These are phyloP conservation scores for Urocynchramus pylzowi DNA, from an alignment of 2,113 vertebrate species.

Conservation along the genomic window DNA sequence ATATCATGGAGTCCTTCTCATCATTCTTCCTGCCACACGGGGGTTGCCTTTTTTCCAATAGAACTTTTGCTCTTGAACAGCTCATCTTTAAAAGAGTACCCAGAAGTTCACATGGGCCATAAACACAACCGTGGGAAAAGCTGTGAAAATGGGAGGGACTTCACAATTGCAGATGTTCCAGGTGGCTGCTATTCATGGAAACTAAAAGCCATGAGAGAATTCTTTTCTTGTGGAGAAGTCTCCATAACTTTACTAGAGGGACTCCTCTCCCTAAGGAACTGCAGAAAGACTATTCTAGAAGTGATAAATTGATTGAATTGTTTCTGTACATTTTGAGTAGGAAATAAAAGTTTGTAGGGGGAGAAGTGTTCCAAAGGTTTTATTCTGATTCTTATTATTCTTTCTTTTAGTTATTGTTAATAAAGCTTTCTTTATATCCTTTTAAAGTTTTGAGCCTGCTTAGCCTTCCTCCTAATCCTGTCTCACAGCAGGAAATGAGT, in stretches of 20 bases:
- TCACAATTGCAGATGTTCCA: neutral
- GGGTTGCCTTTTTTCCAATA: no score
- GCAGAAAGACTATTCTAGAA: neutral
- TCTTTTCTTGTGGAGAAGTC: neutral
- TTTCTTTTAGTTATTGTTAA: neutral
- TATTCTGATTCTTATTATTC: neutral
- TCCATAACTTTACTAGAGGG: neutral
- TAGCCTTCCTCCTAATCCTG: neutral
- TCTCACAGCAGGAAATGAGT: neutral
- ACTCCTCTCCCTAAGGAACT: neutral
- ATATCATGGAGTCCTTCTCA: no score
- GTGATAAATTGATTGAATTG: neutral
- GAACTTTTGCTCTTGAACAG: neutral
- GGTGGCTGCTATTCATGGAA: neutral
- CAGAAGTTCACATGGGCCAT: neutral
- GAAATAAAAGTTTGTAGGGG: neutral
- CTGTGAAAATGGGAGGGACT: neutral
- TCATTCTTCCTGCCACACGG: no score
- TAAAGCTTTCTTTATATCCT: neutral
- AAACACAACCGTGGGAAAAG: neutral
- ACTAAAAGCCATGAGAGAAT: neutral
- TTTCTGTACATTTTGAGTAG: neutral
- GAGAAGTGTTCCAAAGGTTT: neutral
- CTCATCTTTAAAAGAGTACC: neutral
- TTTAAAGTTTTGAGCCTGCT: neutral